A percentile compares a stretch with the other conserved stretches of the same genome.
These are phyloP conservation scores for Trematomus bernacchii DNA, from an alignment of 2,797 vertebrate species.

Conservation along the genomic window DNA sequence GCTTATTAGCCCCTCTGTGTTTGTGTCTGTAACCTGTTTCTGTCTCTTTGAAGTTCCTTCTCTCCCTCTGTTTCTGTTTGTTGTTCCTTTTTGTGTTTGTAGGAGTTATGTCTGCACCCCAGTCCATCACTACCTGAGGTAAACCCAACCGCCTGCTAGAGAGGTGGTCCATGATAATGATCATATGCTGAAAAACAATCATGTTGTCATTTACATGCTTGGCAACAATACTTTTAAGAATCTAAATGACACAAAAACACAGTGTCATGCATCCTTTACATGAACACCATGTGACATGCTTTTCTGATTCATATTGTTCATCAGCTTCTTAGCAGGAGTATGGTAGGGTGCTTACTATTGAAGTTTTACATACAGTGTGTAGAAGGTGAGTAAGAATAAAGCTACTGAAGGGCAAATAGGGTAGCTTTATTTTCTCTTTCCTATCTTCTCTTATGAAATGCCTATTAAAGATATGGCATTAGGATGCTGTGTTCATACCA, in stretches of 20 bases:
- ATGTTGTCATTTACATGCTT: constrained; percentile 48
- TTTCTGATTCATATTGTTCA: constrained; percentile 41
- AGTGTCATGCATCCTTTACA: constrained; percentile 12
- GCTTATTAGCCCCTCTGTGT: constrained; percentile 27
- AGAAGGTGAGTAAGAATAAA: constrained; percentile 12
- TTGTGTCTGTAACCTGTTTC: constrained; percentile 59
- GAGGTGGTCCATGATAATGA: constrained; percentile 51
- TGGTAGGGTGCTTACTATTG: not conserved
- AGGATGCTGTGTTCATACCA: not conserved
- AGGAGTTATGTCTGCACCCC: constrained; percentile 86
- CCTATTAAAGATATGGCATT: not conserved
- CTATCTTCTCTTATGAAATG: not conserved
- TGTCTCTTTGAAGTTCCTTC: constrained; percentile 54
- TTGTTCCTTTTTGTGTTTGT: constrained; percentile 77
- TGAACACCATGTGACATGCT: constrained; percentile 21
- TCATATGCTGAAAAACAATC: constrained; percentile 34
- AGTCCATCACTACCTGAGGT: constrained; percentile 85
- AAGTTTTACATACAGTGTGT: not conserved
- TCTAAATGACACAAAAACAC: not conserved
- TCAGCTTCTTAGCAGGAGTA: constrained; percentile 22
- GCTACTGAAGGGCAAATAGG: not conserved
- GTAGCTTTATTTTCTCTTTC: constrained; percentile 11
- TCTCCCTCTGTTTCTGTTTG: constrained; percentile 63
- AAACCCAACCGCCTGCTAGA: constrained; percentile 67
- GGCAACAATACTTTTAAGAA: not conserved